Percentiles rank a stretch among this genome's conserved stretches.
Conservation (phyloP, 2,888 invertebrate species). For the Folsomia manolachei region DNA sequence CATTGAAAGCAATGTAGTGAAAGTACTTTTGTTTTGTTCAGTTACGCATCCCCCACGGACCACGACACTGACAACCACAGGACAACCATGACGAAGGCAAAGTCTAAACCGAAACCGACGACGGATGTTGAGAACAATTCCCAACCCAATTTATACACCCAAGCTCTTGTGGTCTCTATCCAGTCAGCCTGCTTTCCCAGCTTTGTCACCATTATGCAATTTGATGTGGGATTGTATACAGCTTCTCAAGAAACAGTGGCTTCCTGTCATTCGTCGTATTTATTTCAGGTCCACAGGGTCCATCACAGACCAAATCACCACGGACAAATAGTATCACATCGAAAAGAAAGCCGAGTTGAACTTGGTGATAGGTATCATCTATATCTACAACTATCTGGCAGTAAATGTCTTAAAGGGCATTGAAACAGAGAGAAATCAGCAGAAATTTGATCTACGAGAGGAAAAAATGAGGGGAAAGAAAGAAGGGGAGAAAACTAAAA, state of each 20-base stretch:
- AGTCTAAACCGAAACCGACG: neutral
- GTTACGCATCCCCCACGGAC: neutral
- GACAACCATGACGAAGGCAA: too few species aligned
- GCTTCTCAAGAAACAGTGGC: too few species aligned
- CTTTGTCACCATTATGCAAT: too few species aligned
- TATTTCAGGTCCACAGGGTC: neutral
- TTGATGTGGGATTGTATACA: neutral
- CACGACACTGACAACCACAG: neutral
- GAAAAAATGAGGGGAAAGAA: too few species aligned
- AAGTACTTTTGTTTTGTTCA: too few species aligned
- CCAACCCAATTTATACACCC: neutral
- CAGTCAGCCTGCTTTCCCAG: too few species aligned
- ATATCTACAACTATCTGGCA: too few species aligned
- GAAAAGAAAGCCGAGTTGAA: neutral
- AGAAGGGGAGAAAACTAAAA: too few species aligned
- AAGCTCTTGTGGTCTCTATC: neutral
- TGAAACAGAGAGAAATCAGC: too few species aligned
- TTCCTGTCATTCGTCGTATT: neutral
- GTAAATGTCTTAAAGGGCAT: neutral
- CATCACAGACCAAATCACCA: neutral
- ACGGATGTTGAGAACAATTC: neutral
- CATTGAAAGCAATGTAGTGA: too few species aligned
- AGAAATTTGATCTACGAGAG: neutral
- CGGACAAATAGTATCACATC: neutral
- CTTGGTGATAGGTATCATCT: neutral